Conservation (phyloP, 2,888 invertebrate species). For the Timandra comae region DNA sequence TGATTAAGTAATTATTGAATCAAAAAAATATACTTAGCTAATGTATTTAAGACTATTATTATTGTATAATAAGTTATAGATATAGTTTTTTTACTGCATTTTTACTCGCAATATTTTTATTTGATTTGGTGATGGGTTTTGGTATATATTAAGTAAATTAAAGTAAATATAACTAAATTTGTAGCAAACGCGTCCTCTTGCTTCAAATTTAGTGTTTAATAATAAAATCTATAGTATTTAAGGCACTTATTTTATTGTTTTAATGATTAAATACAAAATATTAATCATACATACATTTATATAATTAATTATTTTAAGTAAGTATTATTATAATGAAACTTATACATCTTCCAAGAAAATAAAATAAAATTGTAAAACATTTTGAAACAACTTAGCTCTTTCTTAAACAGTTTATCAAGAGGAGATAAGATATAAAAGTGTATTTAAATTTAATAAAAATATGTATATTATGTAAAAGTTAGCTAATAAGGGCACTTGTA, state of each 20-base stretch:
- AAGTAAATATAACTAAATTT: slow-evolving; percentile 30
- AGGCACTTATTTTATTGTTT: slow-evolving; percentile 15
- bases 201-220: slow-evolving; percentile 38
- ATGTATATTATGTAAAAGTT: no score
- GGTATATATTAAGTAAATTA: slow-evolving; percentile 2
- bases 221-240: slow-evolving; percentile 10
- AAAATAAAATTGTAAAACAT: no score
- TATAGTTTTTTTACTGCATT: slow-evolving; percentile 51
- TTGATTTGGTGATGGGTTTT: background rate
- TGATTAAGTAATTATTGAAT: background rate
- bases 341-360: no score
- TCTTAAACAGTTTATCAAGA: background rate
- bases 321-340: no score
- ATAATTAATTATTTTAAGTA: no score
- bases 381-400: no score
- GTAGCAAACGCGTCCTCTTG: slow-evolving; percentile 70
- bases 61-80: slow-evolving; percentile 1
- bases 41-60: background rate
- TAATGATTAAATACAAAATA: no score
- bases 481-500: no score
- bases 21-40: background rate
- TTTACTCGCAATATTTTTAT: slow-evolving; percentile 42
- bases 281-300: no score
- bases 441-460: background rate
- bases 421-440: background rate